Conservation (phyloP, 2,888 invertebrate species). For the Cataglyphis livida region DNA sequence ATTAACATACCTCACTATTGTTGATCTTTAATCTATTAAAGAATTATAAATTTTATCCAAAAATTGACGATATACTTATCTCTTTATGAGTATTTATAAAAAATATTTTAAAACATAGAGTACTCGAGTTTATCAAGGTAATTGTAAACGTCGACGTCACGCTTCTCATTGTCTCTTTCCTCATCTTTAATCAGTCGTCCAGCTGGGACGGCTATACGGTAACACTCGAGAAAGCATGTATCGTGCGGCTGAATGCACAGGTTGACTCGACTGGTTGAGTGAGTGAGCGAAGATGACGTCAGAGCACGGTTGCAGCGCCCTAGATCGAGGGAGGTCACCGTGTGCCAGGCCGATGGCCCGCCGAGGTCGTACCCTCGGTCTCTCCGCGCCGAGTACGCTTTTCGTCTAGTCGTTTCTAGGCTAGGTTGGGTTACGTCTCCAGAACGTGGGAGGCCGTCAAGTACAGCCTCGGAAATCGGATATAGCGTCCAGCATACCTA, state of each 20-base stretch:
- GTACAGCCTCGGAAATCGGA: constrained; percentile 74
- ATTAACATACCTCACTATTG: neutral
- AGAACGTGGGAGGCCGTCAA: constrained; percentile 75
- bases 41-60: neutral
- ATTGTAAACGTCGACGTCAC: neutral
- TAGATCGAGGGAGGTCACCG: constrained; percentile 86
- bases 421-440: constrained; percentile 79
- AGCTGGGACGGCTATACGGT: constrained; percentile 31
- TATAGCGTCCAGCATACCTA: constrained; percentile 60
- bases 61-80: neutral
- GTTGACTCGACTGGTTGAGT: constrained; percentile 77
- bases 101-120: neutral
- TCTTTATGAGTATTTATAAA: neutral
- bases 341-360: constrained; percentile 85
- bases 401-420: constrained; percentile 83
- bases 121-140: constrained; percentile 2
- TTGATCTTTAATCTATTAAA: neutral
- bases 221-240: constrained; percentile 75
- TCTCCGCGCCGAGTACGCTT: constrained; percentile 75
- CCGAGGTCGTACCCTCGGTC: constrained; percentile 85
- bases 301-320: constrained; percentile 85
- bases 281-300: constrained; percentile 83
- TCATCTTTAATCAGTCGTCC: constrained; percentile 45
- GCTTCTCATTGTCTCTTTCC: constrained; percentile 28
- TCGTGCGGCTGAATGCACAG: constrained; percentile 77